Evolutionary conservation across 1,140 invertebrate species (phyloP).

Genomic region (Platorchestia sp.): DNA sequence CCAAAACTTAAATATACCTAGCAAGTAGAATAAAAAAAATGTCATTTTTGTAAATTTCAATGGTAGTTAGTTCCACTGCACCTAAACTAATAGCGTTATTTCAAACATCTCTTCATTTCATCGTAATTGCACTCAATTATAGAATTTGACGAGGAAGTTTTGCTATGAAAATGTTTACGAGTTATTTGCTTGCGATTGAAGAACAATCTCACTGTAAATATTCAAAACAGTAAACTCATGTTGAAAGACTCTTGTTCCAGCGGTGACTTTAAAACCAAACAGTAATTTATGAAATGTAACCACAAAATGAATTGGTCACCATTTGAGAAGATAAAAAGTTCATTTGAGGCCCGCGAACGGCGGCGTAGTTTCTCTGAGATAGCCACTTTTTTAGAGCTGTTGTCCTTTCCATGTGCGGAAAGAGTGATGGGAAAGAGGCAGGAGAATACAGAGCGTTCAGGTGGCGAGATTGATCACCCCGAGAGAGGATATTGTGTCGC

Average conservation of each 20-base stretch:
- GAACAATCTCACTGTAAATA: not conserved
- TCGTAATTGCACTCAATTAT: not conserved
- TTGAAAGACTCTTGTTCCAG: not conserved
- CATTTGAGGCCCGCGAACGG: not conserved
- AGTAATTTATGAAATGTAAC: not conserved
- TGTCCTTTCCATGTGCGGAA: slow-evolving; percentile 6
- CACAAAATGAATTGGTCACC: not conserved
- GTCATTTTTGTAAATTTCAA: not conserved
- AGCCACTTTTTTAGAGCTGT: not conserved
- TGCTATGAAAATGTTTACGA: too few species aligned
- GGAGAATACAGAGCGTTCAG: slow-evolving; percentile 40
- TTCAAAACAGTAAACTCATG: not conserved
- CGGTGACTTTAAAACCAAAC: too few species aligned
- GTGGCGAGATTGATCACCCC: slow-evolving; percentile 36
- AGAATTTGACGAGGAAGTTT: not conserved
- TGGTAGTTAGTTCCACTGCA: not conserved
- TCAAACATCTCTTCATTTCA: not conserved
- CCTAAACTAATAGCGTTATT: not conserved
- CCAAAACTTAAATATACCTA: not conserved
- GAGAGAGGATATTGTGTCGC: slow-evolving; percentile 52
- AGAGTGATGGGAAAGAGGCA: not conserved
- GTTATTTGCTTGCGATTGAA: too few species aligned
- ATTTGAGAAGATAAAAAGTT: not conserved
- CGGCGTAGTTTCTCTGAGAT: not conserved
- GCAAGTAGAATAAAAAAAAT: not conserved